Base-by-base conservation (phyloP, 2,888 invertebrate genomes). In the Spicauda simplicius region DNA sequence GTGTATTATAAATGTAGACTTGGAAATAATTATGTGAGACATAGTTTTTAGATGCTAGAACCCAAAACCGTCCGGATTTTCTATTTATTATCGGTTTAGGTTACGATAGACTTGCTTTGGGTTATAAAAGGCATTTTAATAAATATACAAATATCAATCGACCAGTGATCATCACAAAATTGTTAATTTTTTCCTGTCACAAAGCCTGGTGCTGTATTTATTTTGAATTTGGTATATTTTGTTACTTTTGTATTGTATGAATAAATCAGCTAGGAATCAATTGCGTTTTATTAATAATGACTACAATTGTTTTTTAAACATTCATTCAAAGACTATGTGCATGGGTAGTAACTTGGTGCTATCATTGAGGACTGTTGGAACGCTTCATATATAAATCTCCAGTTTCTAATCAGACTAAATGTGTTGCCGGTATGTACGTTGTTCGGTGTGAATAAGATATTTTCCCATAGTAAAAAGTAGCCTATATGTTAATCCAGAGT, bases 81-180 rank as follows among this genome's bases (percentile, higher is more conserved):
- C 8, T 68, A 70, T 70, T 70, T 70, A 64, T 69, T 65, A 16
- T 55, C 72, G 84, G 81, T 81, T 79, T 79, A 87, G 80, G 84
- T 80, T 80, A 79, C 81, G 80, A 64, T 83, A 81, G 78, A 69
- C 73, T 75, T 71, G 74, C 72, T 71, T 78, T 70, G 72, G 74
- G 37, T 12, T 20, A 14, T 58, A 33, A 33, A 33, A 25, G 8
- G 33, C 6, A 11, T 14, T 45, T 45, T 45, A 14, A 45, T 45
- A 2, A n/a, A 45, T 45, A 4, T n/a, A 45, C 48, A 16, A 7
- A 48, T 48, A 16, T 5, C 2, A 18, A 33, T 11, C 18, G 48
- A 14, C 45, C 52, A 82, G 52, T 57, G 58, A 57, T 53, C 85
- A 88, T 87, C 87, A 87, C 88, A 85, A 70, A 78, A 75, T 75